Conservation (phyloP, 2,888 invertebrate genomes). For the Schrankia costaestrigalis region DNA sequence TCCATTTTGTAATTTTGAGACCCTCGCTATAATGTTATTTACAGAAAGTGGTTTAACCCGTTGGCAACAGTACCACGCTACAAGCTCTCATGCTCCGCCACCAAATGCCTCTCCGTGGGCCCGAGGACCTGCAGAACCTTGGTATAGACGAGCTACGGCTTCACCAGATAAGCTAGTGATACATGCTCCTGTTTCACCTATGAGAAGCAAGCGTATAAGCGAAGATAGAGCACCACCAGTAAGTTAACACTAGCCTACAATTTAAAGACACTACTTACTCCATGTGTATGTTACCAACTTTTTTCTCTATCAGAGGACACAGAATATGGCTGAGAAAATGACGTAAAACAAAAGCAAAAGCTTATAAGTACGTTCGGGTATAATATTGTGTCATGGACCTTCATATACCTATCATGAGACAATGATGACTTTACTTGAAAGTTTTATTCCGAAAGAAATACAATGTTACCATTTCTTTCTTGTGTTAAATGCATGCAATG, state of each 20-base stretch:
- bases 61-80: slow-evolving; percentile 66
- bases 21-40: background rate
- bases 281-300: too few species aligned
- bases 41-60: slow-evolving; percentile 67
- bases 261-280: too few species aligned
- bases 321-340: too few species aligned
- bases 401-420: too few species aligned
- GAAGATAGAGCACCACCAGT: slow-evolving; percentile 50
- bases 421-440: too few species aligned
- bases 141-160: slow-evolving; percentile 61
- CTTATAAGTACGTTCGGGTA: too few species aligned
- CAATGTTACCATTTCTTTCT: too few species aligned
- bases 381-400: too few species aligned
- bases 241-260: slow-evolving; percentile 22
- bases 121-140: slow-evolving; percentile 55
- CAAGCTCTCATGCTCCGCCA: slow-evolving; percentile 52
- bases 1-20: background rate
- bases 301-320: too few species aligned
- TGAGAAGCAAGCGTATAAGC: slow-evolving; percentile 48
- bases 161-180: slow-evolving; percentile 47
- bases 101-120: slow-evolving; percentile 57
- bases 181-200: slow-evolving; percentile 61
- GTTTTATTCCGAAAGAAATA: too few species aligned
- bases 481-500: too few species aligned
- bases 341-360: too few species aligned